Percentiles rank a stretch among this genome's conserved stretches.
phyloP scores from a whole-genome alignment of 2,888 invertebrate genomes.

The Pogonocherus hispidulus region DNA sequence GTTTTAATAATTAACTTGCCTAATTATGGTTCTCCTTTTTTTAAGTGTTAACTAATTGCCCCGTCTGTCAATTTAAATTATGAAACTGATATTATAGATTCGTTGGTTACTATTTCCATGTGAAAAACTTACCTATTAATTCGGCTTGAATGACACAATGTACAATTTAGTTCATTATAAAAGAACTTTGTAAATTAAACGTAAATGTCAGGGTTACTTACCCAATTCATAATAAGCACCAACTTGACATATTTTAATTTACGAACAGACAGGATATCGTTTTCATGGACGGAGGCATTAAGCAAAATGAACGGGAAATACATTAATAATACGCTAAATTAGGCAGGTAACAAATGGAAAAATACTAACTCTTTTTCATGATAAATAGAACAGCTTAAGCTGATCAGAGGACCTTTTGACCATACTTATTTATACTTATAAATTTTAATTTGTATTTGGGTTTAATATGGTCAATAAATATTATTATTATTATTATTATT shows the following conservation, averaged over 20 bases:
- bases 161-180: not conserved
- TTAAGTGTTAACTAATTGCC: too few relatives aligned
- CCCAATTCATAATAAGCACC: not conserved
- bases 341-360: not conserved
- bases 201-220: constrained; percentile 14
- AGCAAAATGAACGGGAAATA: not conserved
- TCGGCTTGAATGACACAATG: not conserved
- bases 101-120: not conserved
- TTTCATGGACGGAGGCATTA: not conserved
- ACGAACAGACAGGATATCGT: not conserved
- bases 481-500: too few relatives aligned
- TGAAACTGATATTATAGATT: not conserved
- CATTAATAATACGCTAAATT: not conserved
- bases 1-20: too few relatives aligned
- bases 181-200: not conserved
- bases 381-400: too few relatives aligned
- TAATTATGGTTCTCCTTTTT: too few relatives aligned
- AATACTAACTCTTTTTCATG: not conserved
- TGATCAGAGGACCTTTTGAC: too few relatives aligned
- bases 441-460: too few relatives aligned
- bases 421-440: too few relatives aligned
- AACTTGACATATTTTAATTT: constrained; percentile 1
- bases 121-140: not conserved
- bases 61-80: too few relatives aligned
- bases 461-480: too few relatives aligned